Evolutionary conservation across 2,113 vertebrate genomes (phyloP).

Genomic region (Gymnogyps californianus): DNA sequence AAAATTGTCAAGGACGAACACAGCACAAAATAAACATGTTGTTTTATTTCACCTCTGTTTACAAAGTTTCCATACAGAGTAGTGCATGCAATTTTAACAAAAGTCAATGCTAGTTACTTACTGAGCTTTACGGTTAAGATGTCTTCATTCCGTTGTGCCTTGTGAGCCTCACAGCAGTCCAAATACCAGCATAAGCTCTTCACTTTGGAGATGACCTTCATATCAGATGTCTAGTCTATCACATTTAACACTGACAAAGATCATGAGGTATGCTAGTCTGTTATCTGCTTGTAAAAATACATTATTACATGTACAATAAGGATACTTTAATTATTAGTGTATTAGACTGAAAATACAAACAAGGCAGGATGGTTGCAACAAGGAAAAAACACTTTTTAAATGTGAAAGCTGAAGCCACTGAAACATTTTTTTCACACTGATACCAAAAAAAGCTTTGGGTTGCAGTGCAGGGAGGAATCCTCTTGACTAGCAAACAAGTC

Average conservation of each 20-base stretch:
- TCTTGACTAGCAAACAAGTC: neutral
- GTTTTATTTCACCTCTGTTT: conserved; percentile 65
- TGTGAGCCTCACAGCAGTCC: neutral
- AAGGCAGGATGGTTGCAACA: neutral
- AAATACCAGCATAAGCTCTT: neutral
- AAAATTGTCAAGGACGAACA: neutral
- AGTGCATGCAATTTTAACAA: conserved; percentile 62
- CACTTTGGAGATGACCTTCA: neutral
- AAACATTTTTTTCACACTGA: neutral
- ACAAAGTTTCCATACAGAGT: conserved; percentile 47
- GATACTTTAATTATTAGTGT: conserved; percentile 44
- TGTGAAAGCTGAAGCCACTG: conserved; percentile 4
- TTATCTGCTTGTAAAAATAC: conserved; percentile 30
- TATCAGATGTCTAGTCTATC: neutral
- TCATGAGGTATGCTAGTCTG: conserved; percentile 32
- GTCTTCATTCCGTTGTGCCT: neutral
- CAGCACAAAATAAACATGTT: conserved; percentile 50
- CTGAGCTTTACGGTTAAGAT: neutral
- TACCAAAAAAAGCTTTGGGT: neutral
- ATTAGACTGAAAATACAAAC: conserved; percentile 36
- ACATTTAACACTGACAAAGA: neutral
- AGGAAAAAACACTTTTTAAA: neutral
- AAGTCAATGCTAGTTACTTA: neutral
- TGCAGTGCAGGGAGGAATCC: neutral
- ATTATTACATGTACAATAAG: neutral